Conservation (phyloP, 2,113 vertebrate species). For the Hipposideros armiger region DNA sequence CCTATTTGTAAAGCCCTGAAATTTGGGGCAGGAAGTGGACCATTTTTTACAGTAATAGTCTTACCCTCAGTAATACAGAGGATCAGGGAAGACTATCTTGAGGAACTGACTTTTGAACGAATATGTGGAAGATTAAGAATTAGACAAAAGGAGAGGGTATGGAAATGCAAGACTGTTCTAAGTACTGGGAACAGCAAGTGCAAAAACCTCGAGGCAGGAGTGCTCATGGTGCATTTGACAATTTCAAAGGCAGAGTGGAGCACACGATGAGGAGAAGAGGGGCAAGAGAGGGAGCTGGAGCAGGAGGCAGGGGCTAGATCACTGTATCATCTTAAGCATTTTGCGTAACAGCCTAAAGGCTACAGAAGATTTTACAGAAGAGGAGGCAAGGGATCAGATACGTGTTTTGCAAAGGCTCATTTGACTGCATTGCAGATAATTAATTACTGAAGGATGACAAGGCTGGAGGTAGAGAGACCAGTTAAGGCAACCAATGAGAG, state of each 20-base stretch:
- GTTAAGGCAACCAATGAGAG: not conserved
- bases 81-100: not conserved
- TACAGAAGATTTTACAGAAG: not conserved
- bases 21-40: not conserved
- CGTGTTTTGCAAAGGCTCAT: not conserved
- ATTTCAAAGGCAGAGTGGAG: not conserved
- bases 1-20: conserved; percentile 7
- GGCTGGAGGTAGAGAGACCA: not conserved
- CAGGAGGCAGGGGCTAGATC: not conserved
- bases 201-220: not conserved
- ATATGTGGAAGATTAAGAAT: not conserved
- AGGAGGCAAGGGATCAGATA: not conserved
- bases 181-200: not conserved
- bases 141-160: not conserved
- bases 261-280: not conserved
- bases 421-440: not conserved
- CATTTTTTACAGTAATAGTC: not conserved
- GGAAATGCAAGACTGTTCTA: not conserved
- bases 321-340: not conserved
- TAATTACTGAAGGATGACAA: not conserved
- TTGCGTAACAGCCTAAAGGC: not conserved
- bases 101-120: not conserved
- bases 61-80: not conserved
- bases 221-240: no score
- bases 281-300: not conserved